These are phyloP conservation scores for Notechis scutatus DNA, from an alignment of 2,113 vertebrate species.

Conservation along the genomic window DNA sequence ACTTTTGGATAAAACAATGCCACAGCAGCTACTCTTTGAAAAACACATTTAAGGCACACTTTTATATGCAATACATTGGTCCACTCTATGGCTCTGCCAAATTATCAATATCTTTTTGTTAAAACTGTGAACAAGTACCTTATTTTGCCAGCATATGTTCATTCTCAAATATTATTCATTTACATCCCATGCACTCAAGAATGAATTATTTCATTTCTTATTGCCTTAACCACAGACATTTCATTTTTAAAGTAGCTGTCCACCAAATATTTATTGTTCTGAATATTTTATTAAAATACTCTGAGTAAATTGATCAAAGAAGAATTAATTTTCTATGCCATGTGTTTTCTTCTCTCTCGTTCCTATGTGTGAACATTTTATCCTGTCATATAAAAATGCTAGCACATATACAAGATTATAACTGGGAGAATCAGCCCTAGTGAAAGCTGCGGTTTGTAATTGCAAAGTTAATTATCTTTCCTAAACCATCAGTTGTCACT, in stretches of 20 bases:
- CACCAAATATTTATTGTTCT: conserved; percentile 62
- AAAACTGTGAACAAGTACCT: conserved; percentile 33
- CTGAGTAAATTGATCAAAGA: conserved; percentile 59
- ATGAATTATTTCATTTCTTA: conserved; percentile 37
- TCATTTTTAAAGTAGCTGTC: conserved; percentile 51
- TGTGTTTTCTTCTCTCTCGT: conserved; percentile 45
- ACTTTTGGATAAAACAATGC: not conserved
- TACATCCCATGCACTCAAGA: conserved; percentile 29
- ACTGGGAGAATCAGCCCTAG: conserved; percentile 72
- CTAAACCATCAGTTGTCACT: conserved; percentile 96
- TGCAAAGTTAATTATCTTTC: conserved; percentile 99
- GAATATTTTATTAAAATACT: conserved; percentile 67
- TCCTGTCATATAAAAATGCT: conserved; percentile 64
- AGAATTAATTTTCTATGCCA: conserved; percentile 53
- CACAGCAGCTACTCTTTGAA: not conserved
- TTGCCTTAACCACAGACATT: conserved; percentile 28
- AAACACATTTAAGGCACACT: not conserved
- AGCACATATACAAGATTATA: conserved; percentile 72
- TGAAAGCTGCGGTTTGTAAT: conserved; percentile 87
- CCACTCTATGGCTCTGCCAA: not conserved
- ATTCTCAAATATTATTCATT: conserved; percentile 14
- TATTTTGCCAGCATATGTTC: conserved; percentile 36
- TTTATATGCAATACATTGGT: not conserved
- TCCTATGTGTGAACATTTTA: conserved; percentile 58
- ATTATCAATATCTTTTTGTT: conserved; percentile 44